Base-by-base conservation (phyloP, 2,113 vertebrate species). In the Cinclus cinclus region DNA sequence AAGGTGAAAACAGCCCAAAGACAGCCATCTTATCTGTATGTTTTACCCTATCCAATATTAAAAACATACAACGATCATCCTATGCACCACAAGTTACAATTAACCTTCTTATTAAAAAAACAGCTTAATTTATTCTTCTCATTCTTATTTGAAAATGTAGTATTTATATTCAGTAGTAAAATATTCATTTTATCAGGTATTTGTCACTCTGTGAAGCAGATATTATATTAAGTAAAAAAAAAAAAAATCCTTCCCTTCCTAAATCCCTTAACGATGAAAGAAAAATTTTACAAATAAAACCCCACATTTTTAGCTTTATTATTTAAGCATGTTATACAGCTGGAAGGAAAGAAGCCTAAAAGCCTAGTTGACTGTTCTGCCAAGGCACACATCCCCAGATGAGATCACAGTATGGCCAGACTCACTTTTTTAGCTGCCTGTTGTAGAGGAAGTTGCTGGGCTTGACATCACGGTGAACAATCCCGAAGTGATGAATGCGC, bases 391-490 rank as follows among this genome's bases (percentile, higher is more conserved):
- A 95, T 96, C 96, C 96, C 96, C 58, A 71, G 6, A 86, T 89
- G 81, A 95, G 81, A 92, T 82, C 70, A 87, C 91, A 91, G 23
- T 17, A 62, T 56, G 84, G 56, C 75, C 84, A 79, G 78, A 98
- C 99, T 98, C 97, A 99, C 99, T 95, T 98, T 97, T 98, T 99
- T 17, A 97, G 98, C 31, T 77, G 97, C 78, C 99, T 98, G 97
- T 99, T 99, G 97, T 99, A 98, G 65, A 98, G 97, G 96, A 98
- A 98, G 89, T 98, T 98, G 95, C 98, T 98, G 78, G 99, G 99
- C 73, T 99, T 99, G 95, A 99, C 98, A 83, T 99, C 99, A 64
- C 99, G 98, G 95, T 99, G 99, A 97, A 99, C 99, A 96, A 99
- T 99, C 8, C 99, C 99, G 59, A 99, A 99, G 80, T 98, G 98